Percentiles rank a stretch among this genome's conserved stretches.
Evolutionary conservation across 2,113 vertebrate genomes (phyloP).

Genomic region (Perca flavescens): DNA sequence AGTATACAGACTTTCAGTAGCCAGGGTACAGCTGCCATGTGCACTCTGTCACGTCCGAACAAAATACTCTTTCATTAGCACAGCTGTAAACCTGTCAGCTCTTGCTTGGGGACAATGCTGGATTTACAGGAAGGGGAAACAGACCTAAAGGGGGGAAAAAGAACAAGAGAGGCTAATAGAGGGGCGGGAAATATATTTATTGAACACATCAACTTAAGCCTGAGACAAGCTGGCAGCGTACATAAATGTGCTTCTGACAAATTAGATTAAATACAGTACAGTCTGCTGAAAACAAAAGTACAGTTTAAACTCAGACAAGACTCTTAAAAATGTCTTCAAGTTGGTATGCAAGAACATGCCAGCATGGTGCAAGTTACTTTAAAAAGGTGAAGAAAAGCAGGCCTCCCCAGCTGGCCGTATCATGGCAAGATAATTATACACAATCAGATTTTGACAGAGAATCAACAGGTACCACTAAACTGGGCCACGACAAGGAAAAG

Average conservation of each 20-base stretch:
- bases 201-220: neutral
- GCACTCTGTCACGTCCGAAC: neutral
- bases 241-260: neutral
- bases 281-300: neutral
- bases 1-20: neutral
- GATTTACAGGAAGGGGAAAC: constrained; percentile 25
- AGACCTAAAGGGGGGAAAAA: neutral
- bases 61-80: constrained; percentile 30
- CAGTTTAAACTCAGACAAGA: neutral
- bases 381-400: neutral
- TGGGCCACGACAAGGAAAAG: neutral
- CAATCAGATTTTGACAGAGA: neutral
- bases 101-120: neutral
- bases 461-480: neutral
- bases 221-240: neutral
- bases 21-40: neutral
- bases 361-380: neutral
- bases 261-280: neutral
- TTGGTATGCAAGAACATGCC: neutral
- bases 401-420: neutral
- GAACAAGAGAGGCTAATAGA: neutral
- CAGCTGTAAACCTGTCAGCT: constrained; percentile 50
- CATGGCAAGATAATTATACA: neutral
- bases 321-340: neutral
- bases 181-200: neutral